Percentiles rank a stretch among this genome's conserved stretches.
Evolutionary conservation across 2,797 vertebrate genomes (phyloP).

Genomic region (Pantherophis alleghaniensis): DNA sequence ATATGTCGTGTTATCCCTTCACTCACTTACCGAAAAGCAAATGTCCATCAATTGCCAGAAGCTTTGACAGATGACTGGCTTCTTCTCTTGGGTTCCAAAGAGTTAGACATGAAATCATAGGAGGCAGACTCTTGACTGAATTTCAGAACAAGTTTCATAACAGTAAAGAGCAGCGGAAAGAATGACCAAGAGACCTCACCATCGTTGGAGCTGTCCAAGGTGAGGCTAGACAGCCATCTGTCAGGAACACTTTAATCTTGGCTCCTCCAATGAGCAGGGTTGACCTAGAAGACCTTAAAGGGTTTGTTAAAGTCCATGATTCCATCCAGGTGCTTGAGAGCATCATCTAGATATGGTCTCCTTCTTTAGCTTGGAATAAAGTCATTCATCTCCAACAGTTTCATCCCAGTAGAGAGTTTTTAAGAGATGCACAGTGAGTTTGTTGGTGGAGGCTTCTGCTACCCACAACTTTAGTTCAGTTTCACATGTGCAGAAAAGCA

Average conservation of each 20-base stretch:
- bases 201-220: neutral
- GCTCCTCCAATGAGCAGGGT: neutral
- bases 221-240: neutral
- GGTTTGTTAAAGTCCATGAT: neutral
- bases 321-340: neutral
- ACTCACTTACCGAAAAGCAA: neutral
- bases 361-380: neutral
- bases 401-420: neutral
- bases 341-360: neutral
- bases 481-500: neutral
- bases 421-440: neutral
- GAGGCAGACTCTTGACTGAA: neutral
- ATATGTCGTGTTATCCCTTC: neutral
- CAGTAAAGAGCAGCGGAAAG: neutral
- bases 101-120: neutral
- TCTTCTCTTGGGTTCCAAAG: neutral
- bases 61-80: neutral
- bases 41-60: neutral
- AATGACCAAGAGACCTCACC: neutral
- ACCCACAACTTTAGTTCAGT: conserved; percentile 33
- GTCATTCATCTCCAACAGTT: neutral
- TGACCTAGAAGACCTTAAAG: neutral
- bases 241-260: neutral
- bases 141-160: neutral
- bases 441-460: no score